Percentiles rank a stretch among this genome's conserved stretches.
Evolutionary conservation across 2,113 vertebrate species (phyloP).

Genomic region (Corythornis madagascariensis): DNA sequence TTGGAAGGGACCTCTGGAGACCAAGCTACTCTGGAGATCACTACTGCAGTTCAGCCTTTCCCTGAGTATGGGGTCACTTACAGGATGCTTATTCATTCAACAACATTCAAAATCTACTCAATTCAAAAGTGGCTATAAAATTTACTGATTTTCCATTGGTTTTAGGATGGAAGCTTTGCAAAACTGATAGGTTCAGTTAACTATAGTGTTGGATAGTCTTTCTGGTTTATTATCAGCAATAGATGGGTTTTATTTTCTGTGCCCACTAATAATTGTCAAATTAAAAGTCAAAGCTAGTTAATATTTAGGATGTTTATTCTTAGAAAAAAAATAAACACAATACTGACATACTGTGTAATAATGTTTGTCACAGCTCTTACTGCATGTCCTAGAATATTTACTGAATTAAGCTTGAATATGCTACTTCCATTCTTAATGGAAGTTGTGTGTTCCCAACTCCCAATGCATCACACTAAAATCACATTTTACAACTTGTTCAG

Average conservation of each 20-base stretch:
- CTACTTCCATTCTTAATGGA: not conserved
- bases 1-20: too few species aligned
- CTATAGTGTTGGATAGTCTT: not conserved
- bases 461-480: not conserved
- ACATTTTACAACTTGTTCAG: not conserved
- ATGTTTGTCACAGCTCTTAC: not conserved
- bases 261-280: not conserved
- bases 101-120: not conserved
- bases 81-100: not conserved
- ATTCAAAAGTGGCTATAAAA: not conserved
- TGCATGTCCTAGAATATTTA: not conserved
- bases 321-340: not conserved
- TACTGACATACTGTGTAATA: not conserved
- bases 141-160: not conserved
- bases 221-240: not conserved
- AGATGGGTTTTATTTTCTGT: not conserved
- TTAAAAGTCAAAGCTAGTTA: not conserved
- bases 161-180: not conserved
- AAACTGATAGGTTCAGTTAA: not conserved
- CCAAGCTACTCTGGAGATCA: too few species aligned
- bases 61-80: not conserved
- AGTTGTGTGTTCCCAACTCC: not conserved
- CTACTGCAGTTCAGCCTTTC: not conserved
- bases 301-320: not conserved
- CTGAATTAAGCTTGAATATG: not conserved